Percentiles rank a stretch among this genome's conserved stretches.
Evolutionary conservation across 2,797 vertebrate species (phyloP).

Genomic region (Picus viridis): DNA sequence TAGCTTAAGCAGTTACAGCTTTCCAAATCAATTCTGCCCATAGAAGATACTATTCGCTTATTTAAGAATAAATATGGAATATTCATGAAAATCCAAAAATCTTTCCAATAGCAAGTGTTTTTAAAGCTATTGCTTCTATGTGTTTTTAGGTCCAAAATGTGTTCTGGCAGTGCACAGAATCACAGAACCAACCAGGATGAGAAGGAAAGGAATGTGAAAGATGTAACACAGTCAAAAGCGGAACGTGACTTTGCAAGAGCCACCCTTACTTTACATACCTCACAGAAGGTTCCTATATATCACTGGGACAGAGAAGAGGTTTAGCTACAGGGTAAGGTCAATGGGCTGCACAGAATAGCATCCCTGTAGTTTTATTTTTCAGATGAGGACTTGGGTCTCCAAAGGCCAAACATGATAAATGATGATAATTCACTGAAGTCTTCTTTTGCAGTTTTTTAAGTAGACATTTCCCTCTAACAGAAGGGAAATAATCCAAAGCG

Average conservation of each 20-base stretch:
- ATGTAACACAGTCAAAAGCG: not conserved
- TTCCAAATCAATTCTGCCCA: not conserved
- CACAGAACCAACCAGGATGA: too few relatives aligned
- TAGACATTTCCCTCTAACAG: not conserved
- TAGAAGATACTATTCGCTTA: not conserved
- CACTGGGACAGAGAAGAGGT: not conserved
- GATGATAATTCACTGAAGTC: not conserved
- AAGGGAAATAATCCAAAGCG: conserved; percentile 20
- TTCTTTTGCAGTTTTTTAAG: not conserved
- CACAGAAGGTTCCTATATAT: not conserved
- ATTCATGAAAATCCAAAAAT: not conserved
- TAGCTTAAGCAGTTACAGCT: not conserved
- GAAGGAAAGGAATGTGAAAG: not conserved
- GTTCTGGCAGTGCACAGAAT: not conserved
- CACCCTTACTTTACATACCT: not conserved
- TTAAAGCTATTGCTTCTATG: not conserved
- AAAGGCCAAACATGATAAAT: not conserved
- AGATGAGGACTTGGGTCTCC: not conserved
- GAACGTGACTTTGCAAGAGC: not conserved
- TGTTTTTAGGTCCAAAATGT: not conserved
- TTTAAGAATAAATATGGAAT: not conserved
- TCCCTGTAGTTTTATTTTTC: not conserved
- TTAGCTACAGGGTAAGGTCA: not conserved
- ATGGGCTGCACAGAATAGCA: not conserved
- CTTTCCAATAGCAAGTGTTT: not conserved